Evolutionary conservation across 2,888 invertebrate species (phyloP).

Genomic region (Euplagia quadripunctaria): DNA sequence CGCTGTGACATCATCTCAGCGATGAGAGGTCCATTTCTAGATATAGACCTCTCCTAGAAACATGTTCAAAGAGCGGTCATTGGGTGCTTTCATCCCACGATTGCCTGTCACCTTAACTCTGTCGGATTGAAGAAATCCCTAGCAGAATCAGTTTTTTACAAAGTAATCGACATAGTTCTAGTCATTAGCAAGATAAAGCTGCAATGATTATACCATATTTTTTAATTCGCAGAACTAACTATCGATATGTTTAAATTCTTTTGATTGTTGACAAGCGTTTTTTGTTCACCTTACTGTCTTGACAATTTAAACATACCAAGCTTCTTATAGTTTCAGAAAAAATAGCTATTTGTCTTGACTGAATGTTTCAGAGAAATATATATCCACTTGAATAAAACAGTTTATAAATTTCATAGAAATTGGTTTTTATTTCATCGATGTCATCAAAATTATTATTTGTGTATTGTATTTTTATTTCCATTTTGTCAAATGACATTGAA

Average conservation of each 20-base stretch:
- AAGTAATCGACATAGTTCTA: background rate
- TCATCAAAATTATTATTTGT: background rate
- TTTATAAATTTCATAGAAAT: background rate
- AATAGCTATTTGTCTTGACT: background rate
- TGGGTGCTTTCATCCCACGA: background rate
- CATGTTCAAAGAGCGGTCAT: too few species aligned
- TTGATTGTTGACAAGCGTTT: background rate
- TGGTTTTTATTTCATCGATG: background rate
- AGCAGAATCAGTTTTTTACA: background rate
- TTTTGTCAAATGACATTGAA: constrained; percentile 17
- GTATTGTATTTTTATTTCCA: background rate
- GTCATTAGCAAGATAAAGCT: too few species aligned
- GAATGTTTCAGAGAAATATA: too few species aligned
- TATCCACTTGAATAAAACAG: background rate
- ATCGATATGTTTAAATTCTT: background rate
- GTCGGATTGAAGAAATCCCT: background rate
- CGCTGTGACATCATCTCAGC: background rate
- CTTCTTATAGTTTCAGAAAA: background rate
- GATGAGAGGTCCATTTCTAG: too few species aligned
- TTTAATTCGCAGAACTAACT: too few species aligned
- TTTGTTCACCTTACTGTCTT: background rate
- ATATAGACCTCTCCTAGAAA: too few species aligned
- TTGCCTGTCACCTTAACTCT: background rate
- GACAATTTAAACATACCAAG: background rate
- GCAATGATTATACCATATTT: too few species aligned